Conservation (phyloP, 1,140 invertebrate species). For the Cotesia glomerata region DNA sequence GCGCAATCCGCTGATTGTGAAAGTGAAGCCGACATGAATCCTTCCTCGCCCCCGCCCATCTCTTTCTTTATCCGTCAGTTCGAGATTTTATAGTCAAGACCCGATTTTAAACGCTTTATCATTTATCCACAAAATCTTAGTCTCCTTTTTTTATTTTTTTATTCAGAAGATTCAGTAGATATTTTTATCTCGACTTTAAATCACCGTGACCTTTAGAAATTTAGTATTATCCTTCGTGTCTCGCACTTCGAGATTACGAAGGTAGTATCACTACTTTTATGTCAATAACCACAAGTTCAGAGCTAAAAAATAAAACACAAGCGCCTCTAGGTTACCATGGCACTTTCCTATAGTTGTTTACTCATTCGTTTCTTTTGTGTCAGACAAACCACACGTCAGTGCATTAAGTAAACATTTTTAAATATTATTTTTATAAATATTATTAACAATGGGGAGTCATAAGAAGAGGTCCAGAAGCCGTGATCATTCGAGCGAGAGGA, state of each 20-base stretch:
- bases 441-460: not conserved
- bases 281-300: not conserved
- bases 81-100: no score
- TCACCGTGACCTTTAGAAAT: no score
- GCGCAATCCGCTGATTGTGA: conserved; percentile 35
- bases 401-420: not conserved
- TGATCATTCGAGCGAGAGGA: not conserved
- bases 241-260: conserved; percentile 23
- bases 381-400: conserved; percentile 2
- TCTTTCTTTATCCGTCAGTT: not conserved
- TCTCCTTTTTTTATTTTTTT: no score
- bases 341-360: not conserved
- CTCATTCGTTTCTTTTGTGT: not conserved
- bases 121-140: no score
- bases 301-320: not conserved
- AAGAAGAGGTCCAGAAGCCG: not conserved
- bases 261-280: conserved; percentile 2
- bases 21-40: conserved; percentile 45
- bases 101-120: no score
- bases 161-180: no score
- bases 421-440: not conserved
- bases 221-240: not conserved
- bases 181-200: no score
- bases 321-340: not conserved
- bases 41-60: conserved; percentile 31